Base-by-base conservation (phyloP, 2,888 invertebrate genomes). In the Cataglyphis albicans region DNA sequence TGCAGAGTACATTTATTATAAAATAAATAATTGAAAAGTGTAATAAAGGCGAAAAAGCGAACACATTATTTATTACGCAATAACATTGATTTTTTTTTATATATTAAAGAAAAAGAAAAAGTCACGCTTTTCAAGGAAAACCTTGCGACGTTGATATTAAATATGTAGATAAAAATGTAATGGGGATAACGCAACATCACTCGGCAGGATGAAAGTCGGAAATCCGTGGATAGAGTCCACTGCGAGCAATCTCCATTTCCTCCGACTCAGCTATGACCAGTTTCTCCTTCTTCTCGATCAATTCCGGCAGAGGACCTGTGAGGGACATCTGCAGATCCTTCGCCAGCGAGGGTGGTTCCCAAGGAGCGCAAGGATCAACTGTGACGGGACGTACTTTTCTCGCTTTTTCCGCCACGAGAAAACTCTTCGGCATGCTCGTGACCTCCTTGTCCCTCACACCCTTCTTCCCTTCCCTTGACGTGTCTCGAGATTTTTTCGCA, bases 171-270 rank as follows among this genome's bases (percentile, higher is more conserved):
- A 12, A 15, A 32, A 61, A 59, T 10, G 21, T 6, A 59, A 48
- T 2, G 15, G 12, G 12, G 32, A 44, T 68, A 78, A 59, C 21
- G 68, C 6, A 73, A 38, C 59, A 61, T 86, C 74, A 84, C 21
- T 87, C 67, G 21, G 29, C n/a, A 25, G 73, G 59, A 10, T 84
- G 84, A 32, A 87, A 90, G 32, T 87, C 88, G 44, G 88, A 90
- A 75, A 90, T 85, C 61, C 88, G 80, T 32, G 87, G 87, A 81
- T 89, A 89, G 84, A 83, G 35, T 64, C 83, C 74, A 9, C 10
- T 32, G 9, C 12, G 70, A n/a, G 65, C 32, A 3, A 57, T 29
- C 32, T 73, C 32, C 44, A 59, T 12, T 59, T 83, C 21, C 21
- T 84, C 65, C 25, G 65, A 57, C 18, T 44, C 55, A 63, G 44